These are phyloP conservation scores for Poecilobothrus nobilitatus DNA, from an alignment of 2,888 invertebrate genomes.

Conservation along the genomic window DNA sequence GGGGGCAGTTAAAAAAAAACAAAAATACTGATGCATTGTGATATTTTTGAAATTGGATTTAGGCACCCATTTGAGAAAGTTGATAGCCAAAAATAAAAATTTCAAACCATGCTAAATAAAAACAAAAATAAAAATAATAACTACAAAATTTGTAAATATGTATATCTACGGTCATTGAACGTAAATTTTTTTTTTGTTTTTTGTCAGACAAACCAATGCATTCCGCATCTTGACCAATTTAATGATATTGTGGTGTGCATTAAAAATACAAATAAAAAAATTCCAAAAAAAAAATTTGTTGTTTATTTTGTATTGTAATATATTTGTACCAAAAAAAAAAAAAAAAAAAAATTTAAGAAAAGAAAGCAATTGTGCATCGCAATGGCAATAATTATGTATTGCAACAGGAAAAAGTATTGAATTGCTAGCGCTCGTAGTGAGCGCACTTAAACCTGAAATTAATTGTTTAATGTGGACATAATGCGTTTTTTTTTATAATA, in stretches of 20 bases:
- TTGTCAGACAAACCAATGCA: neutral
- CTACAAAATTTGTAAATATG: neutral
- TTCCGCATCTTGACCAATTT: conserved; percentile 3
- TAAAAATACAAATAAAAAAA: neutral
- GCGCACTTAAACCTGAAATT: conserved; percentile 1
- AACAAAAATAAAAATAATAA: neutral
- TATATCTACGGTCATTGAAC: neutral
- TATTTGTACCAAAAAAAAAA: conserved; percentile 1
- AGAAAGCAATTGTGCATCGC: conserved; percentile 1
- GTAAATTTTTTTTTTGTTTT: neutral
- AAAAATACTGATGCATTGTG: neutral
- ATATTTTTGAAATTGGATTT: neutral
- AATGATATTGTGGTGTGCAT: neutral
- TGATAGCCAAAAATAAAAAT: neutral
- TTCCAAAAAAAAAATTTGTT: neutral
- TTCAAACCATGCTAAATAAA: too few species aligned
- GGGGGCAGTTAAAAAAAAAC: neutral
- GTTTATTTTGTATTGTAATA: neutral
- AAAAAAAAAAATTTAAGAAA: neutral
- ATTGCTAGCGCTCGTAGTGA: too few species aligned
- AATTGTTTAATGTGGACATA: neutral
- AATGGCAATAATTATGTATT: neutral
- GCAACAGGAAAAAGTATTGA: neutral
- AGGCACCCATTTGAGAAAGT: conserved; percentile 1
- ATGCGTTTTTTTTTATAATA: too few species aligned